Evolutionary conservation across 2,113 vertebrate genomes (phyloP).

Genomic region (Zosterops borbonicus): DNA sequence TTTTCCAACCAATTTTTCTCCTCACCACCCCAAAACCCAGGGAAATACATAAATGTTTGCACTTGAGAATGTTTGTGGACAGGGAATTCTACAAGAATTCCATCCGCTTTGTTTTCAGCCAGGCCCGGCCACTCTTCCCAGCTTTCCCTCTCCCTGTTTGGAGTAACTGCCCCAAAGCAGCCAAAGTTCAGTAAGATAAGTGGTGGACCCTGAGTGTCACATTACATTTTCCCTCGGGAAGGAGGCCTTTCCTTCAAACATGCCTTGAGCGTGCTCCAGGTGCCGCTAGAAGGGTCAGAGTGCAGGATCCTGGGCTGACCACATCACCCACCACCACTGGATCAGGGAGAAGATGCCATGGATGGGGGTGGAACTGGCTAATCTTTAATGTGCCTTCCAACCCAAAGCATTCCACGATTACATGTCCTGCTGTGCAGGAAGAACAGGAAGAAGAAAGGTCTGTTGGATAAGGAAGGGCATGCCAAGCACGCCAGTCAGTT

Average conservation of each 20-base stretch:
- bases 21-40: not conserved
- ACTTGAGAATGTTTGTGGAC: not conserved
- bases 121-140: not conserved
- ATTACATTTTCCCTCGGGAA: not conserved
- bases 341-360: not conserved
- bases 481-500: not conserved
- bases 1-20: not conserved
- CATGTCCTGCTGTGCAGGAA: rapidly evolving
- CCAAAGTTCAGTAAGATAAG: conserved; percentile 41
- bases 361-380: not conserved
- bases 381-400: not conserved
- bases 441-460: not conserved
- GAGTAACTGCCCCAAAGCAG: not conserved
- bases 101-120: rapidly evolving
- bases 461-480: not conserved
- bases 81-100: not conserved
- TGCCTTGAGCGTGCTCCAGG: rapidly evolving
- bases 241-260: not conserved
- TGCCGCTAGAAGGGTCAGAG: rapidly evolving
- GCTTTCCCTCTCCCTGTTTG: not conserved
- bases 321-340: rapidly evolving
- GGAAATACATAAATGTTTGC: rapidly evolving
- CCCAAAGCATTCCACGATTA: not conserved
- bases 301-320: not conserved
- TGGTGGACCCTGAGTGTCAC: not conserved